Evolutionary conservation across 2,797 vertebrate species (phyloP), one percentile per base, ranked within the genome.

Genomic region (Zenarchopterus dispar): DNA sequence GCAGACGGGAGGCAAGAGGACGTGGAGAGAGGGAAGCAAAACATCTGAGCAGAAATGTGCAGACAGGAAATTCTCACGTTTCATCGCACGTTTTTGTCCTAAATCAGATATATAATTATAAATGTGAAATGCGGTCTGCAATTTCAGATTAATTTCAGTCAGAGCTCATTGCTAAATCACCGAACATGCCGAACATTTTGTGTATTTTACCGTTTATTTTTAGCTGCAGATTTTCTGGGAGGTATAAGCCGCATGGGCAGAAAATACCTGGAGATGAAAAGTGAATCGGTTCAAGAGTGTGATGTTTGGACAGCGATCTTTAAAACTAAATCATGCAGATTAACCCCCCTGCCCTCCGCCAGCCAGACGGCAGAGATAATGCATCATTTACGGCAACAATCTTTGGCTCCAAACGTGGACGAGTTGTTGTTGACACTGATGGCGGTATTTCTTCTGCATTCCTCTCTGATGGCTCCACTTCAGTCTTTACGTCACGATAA

Each of bases 311-410:
- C 45, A 48, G 26, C 21, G 5, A 55, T 78, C 61, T 77, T 67
- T 75, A 62, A 70, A 75, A 26, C 56, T 67, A 73, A 72, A 85
- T 84, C 59, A 8, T 67, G 19, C 26, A 72, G 73, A 73, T 85
- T 75, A 76, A 85, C 79, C 64, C 72, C 50, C 26, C 33, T 42
- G 74, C 56, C 71, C 73, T 67, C 46, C 1, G 62, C 10, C 1
- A 85, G 74, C 62, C 67, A 44, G 33, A 57, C 56, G 15, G 36
- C 36, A 60, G 24, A 75, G 67, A 82, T 75, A 81, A 73, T 39
- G 26, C 49, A 73, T 59, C 15, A 36, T 54, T 64, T 60, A 60
- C 36, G 16, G 36, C 36, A 10, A 3, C 36, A 15, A 16, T 39
- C 36, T 39, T 13, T 54, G 60, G 56, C 70, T 71, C 57, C 67